Evolutionary conservation across 2,888 invertebrate genomes (phyloP), one percentile per base, ranked within the genome.

Genomic region (Melanchra persicariae): DNA sequence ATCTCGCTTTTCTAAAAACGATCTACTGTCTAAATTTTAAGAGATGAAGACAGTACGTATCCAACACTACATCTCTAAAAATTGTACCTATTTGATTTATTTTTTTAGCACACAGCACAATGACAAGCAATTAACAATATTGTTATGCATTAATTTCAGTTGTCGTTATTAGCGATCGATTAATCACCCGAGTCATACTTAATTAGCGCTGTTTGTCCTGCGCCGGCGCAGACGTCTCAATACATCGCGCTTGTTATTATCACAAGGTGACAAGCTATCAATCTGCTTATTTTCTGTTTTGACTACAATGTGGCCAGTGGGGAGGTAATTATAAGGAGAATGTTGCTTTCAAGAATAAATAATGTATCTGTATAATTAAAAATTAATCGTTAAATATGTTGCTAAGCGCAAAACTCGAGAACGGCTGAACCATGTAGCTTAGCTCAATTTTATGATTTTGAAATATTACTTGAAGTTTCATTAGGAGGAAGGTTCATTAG

Each of bases 261-360:
- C 61, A 74, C 15, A 55, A 60, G 64, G 69, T 82, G 80, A 82
- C 70, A 73, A 75, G 54, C 62, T 64, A 82, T 83, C 69, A 82
- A 70, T 85, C 70, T 75, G 40, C 19, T 47, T 40, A 43, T 68
- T 55, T 26, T 59, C 49, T 61, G 60, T 71, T 72, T 69, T 70
- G 75, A 58, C 22, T 60, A 52, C 55, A 47, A 79, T 65, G 57
- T 24, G n/a, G n/a, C n/a, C n/a, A n/a, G n/a, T n/a, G n/a, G 10
- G 26, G 26, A 62, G 30, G 40, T 70, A 77, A 77, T 83, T 72
- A 69, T 40, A 22, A 47, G 6, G 54, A 70, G 12, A 58, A 67
- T 62, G 65, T 60, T 70, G 22, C 59, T 63, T 37, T 22, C 0
- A 59, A 67, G 10, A 34, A 10, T 6, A n/a, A 58, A 57, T 0